Base-by-base conservation (phyloP, 2,888 invertebrate species). In the Archips crataeganus region DNA sequence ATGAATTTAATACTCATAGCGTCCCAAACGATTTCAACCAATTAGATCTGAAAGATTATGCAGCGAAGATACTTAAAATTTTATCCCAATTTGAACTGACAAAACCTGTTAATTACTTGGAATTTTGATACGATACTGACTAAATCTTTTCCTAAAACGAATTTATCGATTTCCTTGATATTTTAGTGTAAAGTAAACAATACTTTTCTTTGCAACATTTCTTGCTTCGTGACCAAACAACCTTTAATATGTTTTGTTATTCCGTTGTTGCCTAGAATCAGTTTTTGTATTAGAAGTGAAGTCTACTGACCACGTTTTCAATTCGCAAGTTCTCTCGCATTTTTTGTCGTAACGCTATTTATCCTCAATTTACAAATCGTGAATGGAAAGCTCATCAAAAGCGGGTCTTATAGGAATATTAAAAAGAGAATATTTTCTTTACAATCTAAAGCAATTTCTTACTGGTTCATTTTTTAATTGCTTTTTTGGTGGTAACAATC, bases 401-500 rank as follows among this genome's bases (percentile, higher is more conserved):
- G 78, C 80, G 76, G 75, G 77, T 80, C 80, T 82, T 82, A 82
- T 81, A 83, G 81, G 82, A 85, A 85, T 81, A 79, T 83, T 80
- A 80, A 82, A 81, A 84, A 80, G 76, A 81, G 78, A 78, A 84
- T 78, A 82, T 84, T 85, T 84, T 81, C 85, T 85, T 85, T 79
- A 87, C 84, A 87, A 85, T 87, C 82, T 83, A 78, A 87, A 85
- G 87, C 87, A 87, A 89, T 88, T 88, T 88, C 87, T 87, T 87
- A 84, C 82, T 85, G 88, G 88, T 85, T 85, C 85, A 81, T 83
- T 91, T 85, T 92, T 92, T 92, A 92, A 93, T 93, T 92, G 89
- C 89, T 92, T 93, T 91, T 92, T 92, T 90, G 87, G 89, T 87
- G 86, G 81, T 86, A 89, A 93, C 93, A 94, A 92, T 93, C 90